A percentile compares a stretch with the other conserved stretches of the same genome.
Conservation (phyloP, 1,140 invertebrate genomes). For the Hesperophylax magnus region DNA sequence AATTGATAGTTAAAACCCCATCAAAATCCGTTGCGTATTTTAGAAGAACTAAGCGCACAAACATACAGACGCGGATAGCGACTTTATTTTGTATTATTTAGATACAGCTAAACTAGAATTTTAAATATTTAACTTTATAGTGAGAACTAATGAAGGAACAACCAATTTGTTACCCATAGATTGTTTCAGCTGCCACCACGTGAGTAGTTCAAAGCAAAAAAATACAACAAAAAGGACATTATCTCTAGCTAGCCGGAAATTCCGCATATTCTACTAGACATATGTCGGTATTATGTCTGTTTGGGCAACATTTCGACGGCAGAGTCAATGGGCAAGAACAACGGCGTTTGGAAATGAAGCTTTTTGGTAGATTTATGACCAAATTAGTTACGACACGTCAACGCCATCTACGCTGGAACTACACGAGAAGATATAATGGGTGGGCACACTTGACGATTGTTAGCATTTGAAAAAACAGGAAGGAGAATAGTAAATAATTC, state of each 20-base stretch:
- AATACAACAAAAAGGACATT: not conserved
- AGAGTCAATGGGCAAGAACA: not conserved
- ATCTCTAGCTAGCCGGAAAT: conserved; percentile 2
- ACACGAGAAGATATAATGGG: not conserved
- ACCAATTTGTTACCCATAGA: too few relatives aligned
- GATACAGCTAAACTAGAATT: too few relatives aligned
- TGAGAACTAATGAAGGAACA: too few relatives aligned
- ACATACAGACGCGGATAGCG: too few relatives aligned
- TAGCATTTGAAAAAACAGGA: not conserved
- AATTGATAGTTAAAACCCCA: too few relatives aligned
- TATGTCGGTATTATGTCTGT: not conserved
- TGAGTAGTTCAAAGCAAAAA: not conserved
- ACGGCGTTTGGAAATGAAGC: not conserved
- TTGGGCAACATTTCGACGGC: conserved; percentile 9
- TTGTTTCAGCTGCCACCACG: too few relatives aligned
- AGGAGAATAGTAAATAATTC: not conserved
- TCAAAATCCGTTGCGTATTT: too few relatives aligned
- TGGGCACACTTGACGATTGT: too few relatives aligned
- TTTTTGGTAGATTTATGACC: conserved; percentile 11
- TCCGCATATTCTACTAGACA: not conserved
- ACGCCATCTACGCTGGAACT: not conserved
- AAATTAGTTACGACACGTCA: conserved; percentile 20
- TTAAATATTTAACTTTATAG: too few relatives aligned
- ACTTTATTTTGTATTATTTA: too few relatives aligned
- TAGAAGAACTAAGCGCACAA: too few relatives aligned